phyloP scores from a whole-genome alignment of 2,888 invertebrate genomes.

The Andrena hattorfiana region DNA sequence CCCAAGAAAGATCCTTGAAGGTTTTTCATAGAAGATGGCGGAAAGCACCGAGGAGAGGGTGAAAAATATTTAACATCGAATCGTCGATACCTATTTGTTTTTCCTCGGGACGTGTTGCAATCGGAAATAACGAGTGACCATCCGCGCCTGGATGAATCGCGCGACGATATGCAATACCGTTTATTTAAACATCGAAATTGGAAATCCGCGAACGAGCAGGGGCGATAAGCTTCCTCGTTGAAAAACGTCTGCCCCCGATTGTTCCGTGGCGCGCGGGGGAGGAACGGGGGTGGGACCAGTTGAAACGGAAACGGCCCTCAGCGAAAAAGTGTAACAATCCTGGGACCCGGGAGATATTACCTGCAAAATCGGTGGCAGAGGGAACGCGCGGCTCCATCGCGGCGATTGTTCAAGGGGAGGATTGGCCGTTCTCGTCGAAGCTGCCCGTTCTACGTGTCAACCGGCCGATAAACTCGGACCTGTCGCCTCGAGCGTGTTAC shows the following conservation, averaged over 20 bases:
- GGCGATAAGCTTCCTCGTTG: conserved; percentile 22
- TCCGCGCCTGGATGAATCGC: neutral
- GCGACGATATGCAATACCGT: conserved; percentile 6
- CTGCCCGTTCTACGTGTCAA: neutral
- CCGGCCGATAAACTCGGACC: conserved; percentile 1
- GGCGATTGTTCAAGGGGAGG: conserved; percentile 8
- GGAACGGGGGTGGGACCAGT: neutral
- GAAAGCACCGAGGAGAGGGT: too few species aligned
- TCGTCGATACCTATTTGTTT: conserved; percentile 1
- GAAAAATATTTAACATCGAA: neutral
- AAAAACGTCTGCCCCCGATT: conserved; percentile 32
- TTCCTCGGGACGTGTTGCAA: neutral
- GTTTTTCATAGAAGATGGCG: neutral
- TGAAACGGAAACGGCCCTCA: conserved; percentile 10
- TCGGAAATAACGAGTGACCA: conserved; percentile 27
- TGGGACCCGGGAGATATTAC: neutral
- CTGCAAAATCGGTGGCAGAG: conserved; percentile 5
- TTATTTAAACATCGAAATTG: conserved; percentile 54
- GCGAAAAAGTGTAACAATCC: conserved; percentile 4
- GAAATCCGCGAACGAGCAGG: conserved; percentile 33
- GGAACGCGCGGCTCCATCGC: neutral
- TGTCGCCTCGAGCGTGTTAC: neutral
- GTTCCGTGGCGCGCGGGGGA: neutral
- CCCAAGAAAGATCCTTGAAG: too few species aligned
- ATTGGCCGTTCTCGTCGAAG: neutral